Percentiles rank a stretch among this genome's conserved stretches.
These are phyloP conservation scores for Crenichthys baileyi DNA, from an alignment of 2,797 vertebrate species.

Conservation along the genomic window DNA sequence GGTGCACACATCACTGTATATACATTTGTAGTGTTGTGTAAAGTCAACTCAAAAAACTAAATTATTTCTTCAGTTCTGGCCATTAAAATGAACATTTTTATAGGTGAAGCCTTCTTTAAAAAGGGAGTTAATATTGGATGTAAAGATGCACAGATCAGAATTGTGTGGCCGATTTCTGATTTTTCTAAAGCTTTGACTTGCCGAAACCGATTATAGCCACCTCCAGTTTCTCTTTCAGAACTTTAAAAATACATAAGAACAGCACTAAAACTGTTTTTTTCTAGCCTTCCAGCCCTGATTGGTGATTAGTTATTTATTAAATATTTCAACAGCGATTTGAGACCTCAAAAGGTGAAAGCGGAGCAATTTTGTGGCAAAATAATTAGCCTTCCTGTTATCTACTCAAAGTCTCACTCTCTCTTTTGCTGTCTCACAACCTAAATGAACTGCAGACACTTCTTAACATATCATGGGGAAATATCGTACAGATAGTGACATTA, in stretches of 20 bases:
- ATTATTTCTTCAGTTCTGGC: neutral
- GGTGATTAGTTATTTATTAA: neutral
- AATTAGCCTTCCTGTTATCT: neutral
- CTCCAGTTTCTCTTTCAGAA: neutral
- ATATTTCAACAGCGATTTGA: neutral
- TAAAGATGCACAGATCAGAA: neutral
- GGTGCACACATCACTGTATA: slow-evolving; percentile 12
- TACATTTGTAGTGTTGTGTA: neutral
- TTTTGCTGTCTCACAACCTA: neutral
- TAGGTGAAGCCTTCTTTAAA: neutral
- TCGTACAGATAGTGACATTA: too few relatives aligned
- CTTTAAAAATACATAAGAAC: neutral
- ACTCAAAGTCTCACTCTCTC: neutral
- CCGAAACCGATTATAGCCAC: too few relatives aligned
- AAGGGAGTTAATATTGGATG: neutral
- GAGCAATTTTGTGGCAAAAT: neutral
- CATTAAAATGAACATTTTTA: neutral
- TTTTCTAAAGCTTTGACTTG: neutral
- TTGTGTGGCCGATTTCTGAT: neutral
- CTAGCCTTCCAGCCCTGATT: neutral
- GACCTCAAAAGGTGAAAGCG: neutral
- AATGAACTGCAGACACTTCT: too few relatives aligned
- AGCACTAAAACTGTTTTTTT: neutral
- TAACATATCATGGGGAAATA: too few relatives aligned
- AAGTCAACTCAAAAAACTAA: neutral